phyloP scores from a whole-genome alignment of 2,797 vertebrate genomes.

The Acanthurus tractus region DNA sequence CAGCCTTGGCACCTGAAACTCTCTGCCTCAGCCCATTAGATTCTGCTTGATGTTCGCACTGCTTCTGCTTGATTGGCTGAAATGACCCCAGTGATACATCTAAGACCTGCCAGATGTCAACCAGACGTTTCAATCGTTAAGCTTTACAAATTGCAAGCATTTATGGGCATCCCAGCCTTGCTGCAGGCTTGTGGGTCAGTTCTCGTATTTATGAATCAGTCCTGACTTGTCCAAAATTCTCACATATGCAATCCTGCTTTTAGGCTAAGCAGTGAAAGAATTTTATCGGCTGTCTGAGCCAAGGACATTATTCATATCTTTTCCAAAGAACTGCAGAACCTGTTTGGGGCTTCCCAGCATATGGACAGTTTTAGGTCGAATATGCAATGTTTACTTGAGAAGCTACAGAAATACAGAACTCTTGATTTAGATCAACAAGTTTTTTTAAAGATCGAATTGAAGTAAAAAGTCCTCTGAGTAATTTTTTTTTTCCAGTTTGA shows the following conservation, averaged over 20 bases:
- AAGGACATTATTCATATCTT: background rate
- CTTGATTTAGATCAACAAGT: background rate
- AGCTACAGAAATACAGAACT: background rate
- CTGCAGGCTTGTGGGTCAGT: background rate
- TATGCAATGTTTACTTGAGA: background rate
- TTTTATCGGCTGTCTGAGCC: background rate
- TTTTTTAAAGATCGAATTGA: background rate
- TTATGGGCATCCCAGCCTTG: background rate
- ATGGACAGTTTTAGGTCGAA: background rate
- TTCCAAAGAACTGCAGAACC: slow-evolving; percentile 1
- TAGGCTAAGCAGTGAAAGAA: background rate
- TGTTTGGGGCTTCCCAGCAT: slow-evolving; percentile 6
- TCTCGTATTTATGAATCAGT: slow-evolving; percentile 21
- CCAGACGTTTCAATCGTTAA: slow-evolving; percentile 4
- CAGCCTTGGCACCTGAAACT: slow-evolving; percentile 66
- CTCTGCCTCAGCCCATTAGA: slow-evolving; percentile 61
- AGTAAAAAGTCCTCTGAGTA: background rate
- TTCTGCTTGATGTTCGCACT: slow-evolving; percentile 43
- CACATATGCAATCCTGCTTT: background rate
- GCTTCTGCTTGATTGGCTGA: slow-evolving; percentile 62
- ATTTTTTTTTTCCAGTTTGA: background rate
- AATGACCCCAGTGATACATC: slow-evolving; percentile 48
- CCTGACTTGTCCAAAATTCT: slow-evolving; percentile 37
- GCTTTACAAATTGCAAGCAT: background rate
- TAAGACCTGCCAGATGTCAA: slow-evolving; percentile 42